These are phyloP conservation scores for Gerris lacustris DNA, from an alignment of 2,888 invertebrate species.

Conservation along the genomic window DNA sequence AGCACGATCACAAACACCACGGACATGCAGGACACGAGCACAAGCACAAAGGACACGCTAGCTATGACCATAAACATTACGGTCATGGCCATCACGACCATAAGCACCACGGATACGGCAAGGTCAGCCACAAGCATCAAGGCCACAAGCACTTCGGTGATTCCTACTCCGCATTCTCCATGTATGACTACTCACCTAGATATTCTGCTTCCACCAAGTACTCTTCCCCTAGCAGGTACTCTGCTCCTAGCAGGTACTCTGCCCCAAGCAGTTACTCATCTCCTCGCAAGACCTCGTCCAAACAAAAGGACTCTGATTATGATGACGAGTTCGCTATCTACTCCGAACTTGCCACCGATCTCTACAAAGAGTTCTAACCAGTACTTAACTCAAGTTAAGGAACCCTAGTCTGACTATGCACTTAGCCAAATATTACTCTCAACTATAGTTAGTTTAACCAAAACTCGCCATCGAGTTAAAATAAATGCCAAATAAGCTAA, in stretches of 20 bases:
- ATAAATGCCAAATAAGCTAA: too few relatives aligned
- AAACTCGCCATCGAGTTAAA: too few relatives aligned
- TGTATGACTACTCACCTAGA: not conserved
- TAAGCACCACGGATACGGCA: not conserved
- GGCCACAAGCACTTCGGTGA: not conserved
- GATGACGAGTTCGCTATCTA: not conserved
- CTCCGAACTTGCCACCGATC: not conserved
- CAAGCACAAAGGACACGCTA: not conserved
- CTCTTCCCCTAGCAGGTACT: not conserved
- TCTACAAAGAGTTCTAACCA: not conserved
- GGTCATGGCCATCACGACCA: not conserved
- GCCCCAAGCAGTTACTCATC: not conserved
- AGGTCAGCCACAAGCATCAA: not conserved
- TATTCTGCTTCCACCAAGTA: not conserved
- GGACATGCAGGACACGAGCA: not conserved
- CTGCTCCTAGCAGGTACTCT: not conserved
- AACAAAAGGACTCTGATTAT: not conserved
- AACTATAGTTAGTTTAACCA: too few relatives aligned
- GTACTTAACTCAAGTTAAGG: too few relatives aligned
- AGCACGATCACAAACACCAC: not conserved
- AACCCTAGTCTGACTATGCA: too few relatives aligned
- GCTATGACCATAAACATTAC: not conserved
- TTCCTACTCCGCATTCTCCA: not conserved
- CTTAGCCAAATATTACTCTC: too few relatives aligned
- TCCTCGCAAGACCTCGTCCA: not conserved